Conservation (phyloP, 2,797 vertebrate species). For the Dicrostonyx torquatus region DNA sequence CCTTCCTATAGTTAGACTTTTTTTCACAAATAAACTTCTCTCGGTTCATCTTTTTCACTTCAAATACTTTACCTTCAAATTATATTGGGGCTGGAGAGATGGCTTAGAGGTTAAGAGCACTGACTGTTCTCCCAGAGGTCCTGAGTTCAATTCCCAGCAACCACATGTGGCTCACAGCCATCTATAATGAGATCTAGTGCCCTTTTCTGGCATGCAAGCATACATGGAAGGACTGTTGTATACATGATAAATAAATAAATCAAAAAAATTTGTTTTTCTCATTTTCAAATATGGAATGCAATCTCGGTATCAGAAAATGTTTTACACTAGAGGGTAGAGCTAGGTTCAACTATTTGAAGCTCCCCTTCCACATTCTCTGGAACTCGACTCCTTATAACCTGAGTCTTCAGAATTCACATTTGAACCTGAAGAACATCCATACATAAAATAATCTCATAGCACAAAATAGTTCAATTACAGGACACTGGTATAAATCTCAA, state of each 20-base stretch:
- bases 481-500: constrained; percentile 36
- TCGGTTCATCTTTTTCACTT: constrained; percentile 55
- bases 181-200: too few relatives aligned
- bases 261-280: constrained; percentile 22
- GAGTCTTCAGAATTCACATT: constrained; percentile 26
- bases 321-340: constrained; percentile 2
- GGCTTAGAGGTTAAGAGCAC: too few relatives aligned
- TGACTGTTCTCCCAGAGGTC: too few relatives aligned
- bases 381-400: constrained; percentile 50
- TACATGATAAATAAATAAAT: too few relatives aligned
- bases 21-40: constrained; percentile 41
- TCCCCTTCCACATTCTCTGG: neutral
- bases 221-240: too few relatives aligned
- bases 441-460: constrained; percentile 28
- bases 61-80: constrained; percentile 64
- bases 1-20: neutral
- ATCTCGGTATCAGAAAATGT: neutral
- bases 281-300: constrained; percentile 41
- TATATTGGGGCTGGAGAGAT: too few relatives aligned
- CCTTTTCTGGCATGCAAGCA: too few relatives aligned
- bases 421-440: constrained; percentile 44
- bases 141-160: too few relatives aligned
- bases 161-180: too few relatives aligned
- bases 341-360: neutral
- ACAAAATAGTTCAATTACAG: constrained; percentile 45